Base-by-base conservation (phyloP, 2,888 invertebrate genomes). In the Andrena dorsata region DNA sequence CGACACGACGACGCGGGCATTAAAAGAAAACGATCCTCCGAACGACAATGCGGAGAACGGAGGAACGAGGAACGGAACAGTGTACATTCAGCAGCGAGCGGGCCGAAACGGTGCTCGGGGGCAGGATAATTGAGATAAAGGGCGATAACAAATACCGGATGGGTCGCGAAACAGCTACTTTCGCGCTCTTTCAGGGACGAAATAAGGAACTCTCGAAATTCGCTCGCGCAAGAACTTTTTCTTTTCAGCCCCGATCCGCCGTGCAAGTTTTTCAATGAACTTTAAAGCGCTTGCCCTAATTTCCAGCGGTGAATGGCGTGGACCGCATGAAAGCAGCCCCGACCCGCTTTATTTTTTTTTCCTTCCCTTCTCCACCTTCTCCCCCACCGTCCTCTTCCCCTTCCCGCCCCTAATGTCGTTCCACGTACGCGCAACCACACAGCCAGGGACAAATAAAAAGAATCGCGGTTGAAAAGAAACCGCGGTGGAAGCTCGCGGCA, bases 271-370 rank as follows among this genome's bases (percentile, higher is more conserved):
- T 89, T 90, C 88, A 90, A 89, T 87, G 89, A 88, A 85, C 86
- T 86, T 90, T 89, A 89, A 90, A 91, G 88, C 83, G 86, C 90
- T 91, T 88, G 91, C 85, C 89, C 91, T 82, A 90, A 91, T 91
- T 91, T 90, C 85, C 64, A 10, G 10, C 72, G 68, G 26, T 91
- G 90, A 91, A 91, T 91, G 86, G 84, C 41, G 79, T 79, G 77
- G 64, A 84, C 74, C 85, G 86, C 86, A 84, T 89, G 90, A 90
- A 90, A 90, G 90, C 86, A 84, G 77, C 82, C 78, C 70, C 83
- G 89, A 89, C 90, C 87, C 79, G 85, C 70, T 88, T 83, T 86
- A 80, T 71, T 79, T 85, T 81, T 81, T 78, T 69, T 76, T 61
- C 66, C 56, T 65, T n/a, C 53, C 30, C 58, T 41, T n/a, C 61